phyloP scores from a whole-genome alignment of 2,797 vertebrate species.

The Diplodus sargus region DNA sequence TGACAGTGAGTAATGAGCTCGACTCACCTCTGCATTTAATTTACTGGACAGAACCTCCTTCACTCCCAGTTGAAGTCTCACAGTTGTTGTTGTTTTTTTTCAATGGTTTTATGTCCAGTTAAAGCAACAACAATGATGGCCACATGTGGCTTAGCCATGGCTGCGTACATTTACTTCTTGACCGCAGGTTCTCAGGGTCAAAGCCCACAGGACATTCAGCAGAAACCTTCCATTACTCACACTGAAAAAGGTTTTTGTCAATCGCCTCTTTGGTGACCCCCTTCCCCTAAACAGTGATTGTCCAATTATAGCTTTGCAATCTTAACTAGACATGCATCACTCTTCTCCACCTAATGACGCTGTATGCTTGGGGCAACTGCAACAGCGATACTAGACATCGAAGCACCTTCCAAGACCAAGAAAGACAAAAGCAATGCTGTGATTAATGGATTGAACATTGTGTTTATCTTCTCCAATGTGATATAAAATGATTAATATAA shows the following conservation, averaged over 20 bases:
- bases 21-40: constrained; percentile 59
- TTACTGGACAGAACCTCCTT: constrained; percentile 39
- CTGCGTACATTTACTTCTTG: background rate
- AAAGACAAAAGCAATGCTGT: too few species aligned
- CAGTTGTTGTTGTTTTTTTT: too few species aligned
- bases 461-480: too few species aligned
- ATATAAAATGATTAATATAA: too few species aligned
- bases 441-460: too few species aligned
- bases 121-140: background rate
- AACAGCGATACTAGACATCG: too few species aligned
- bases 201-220: background rate
- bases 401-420: too few species aligned
- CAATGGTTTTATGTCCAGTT: too few species aligned
- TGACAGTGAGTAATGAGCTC: constrained; percentile 78
- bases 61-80: constrained; percentile 16
- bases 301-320: background rate
- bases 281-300: background rate
- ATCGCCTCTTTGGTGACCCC: background rate
- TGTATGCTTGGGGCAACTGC: too few species aligned
- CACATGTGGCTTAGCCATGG: background rate
- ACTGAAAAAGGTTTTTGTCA: background rate
- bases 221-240: background rate
- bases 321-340: background rate
- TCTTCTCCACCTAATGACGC: background rate
- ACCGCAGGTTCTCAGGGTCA: background rate